Evolutionary conservation across 2,888 invertebrate genomes (phyloP).

Genomic region (Latrodectus elegans): DNA sequence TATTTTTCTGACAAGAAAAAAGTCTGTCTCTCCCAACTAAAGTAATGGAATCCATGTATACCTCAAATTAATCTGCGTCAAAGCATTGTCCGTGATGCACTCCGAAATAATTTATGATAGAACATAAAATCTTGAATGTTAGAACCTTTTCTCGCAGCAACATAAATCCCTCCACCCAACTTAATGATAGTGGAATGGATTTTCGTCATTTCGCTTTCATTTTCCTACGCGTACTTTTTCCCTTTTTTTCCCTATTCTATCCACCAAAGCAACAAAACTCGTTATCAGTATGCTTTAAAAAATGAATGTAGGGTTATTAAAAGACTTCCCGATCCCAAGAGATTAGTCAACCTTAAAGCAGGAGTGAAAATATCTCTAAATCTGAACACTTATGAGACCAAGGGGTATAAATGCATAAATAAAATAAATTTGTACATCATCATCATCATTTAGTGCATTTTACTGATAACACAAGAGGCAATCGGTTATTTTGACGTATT

Average conservation of each 20-base stretch:
- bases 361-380: not conserved
- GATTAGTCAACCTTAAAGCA: not conserved
- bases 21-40: not conserved
- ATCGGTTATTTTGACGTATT: too few relatives aligned
- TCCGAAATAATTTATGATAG: constrained; percentile 33
- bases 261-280: not conserved
- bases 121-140: constrained; percentile 39
- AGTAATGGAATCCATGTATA: constrained; percentile 42
- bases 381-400: not conserved
- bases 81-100: constrained; percentile 42
- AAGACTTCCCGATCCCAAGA: not conserved
- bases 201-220: constrained; percentile 7
- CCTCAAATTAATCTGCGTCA: constrained; percentile 52
- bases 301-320: constrained; percentile 1
- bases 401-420: not conserved
- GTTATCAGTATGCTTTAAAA: not conserved
- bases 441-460: too few relatives aligned
- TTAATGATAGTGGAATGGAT: constrained; percentile 37
- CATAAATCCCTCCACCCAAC: constrained; percentile 29
- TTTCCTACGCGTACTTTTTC: not conserved
- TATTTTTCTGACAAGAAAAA: not conserved
- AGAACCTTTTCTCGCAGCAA: constrained; percentile 25
- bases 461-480: too few relatives aligned
- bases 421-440: too few relatives aligned
- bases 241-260: not conserved